Conservation (phyloP, 2,113 vertebrate species). For the Todiramphus saurophagus region DNA sequence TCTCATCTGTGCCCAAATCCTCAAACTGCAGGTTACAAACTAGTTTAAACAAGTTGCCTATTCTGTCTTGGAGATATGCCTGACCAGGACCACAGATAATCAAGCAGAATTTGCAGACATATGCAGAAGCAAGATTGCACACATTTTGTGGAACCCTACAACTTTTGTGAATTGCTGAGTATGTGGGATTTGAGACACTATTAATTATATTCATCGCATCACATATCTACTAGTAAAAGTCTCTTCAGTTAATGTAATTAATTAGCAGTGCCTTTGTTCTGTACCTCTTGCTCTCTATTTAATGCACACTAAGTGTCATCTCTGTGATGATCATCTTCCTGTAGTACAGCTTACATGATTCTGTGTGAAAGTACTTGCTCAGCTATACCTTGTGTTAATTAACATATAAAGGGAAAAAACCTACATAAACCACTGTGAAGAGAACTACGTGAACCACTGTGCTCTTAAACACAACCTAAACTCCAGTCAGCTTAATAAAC, state of each 20-base stretch:
- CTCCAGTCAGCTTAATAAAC: not conserved
- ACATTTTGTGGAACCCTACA: not conserved
- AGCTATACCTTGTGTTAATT: not conserved
- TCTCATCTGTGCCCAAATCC: not conserved
- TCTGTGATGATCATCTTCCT: not conserved
- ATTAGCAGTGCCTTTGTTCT: not conserved
- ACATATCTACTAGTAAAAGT: not conserved
- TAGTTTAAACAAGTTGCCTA: not conserved
- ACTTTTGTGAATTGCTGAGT: not conserved
- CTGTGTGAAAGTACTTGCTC: not conserved
- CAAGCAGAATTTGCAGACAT: not conserved
- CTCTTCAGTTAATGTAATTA: not conserved
- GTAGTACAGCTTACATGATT: not conserved
- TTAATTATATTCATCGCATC: not conserved
- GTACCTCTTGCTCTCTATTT: not conserved
- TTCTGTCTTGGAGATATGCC: not conserved
- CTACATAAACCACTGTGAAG: not conserved
- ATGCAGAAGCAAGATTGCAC: not conserved
- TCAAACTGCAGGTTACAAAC: slow-evolving; percentile 3
- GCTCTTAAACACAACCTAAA: not conserved
- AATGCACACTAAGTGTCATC: not conserved
- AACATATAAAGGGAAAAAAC: not conserved
- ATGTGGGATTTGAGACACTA: not conserved
- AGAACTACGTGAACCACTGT: not conserved
- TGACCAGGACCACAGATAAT: not conserved